Conservation (phyloP, 2,888 invertebrate genomes). For the Drosophila histrio region DNA sequence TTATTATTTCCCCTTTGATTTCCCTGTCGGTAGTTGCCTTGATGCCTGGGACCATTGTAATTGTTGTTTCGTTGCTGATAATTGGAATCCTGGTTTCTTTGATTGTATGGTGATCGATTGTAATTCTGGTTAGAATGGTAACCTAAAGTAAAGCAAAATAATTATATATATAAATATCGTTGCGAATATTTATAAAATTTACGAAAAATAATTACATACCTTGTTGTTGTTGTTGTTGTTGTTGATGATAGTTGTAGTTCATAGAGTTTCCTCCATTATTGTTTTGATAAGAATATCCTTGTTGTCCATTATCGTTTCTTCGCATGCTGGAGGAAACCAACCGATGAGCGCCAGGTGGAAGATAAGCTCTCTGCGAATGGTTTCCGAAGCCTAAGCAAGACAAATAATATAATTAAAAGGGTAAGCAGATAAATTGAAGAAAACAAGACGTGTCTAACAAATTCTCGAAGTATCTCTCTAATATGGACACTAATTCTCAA, state of each 20-base stretch:
- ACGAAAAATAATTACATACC: conserved; percentile 22
- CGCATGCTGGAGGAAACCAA: conserved; percentile 85
- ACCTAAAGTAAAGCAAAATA: conserved; percentile 8
- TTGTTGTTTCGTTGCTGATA: conserved; percentile 34
- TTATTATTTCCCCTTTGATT: conserved; percentile 32
- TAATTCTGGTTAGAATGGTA: conserved; percentile 35
- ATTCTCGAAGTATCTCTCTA: background rate
- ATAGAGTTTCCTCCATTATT: conserved; percentile 75
- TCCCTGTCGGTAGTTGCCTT: conserved; percentile 22
- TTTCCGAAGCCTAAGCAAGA: conserved; percentile 86
- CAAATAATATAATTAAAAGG: conserved; percentile 6
- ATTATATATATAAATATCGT: conserved; percentile 2
- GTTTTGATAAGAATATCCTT: conserved; percentile 83
- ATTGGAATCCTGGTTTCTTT: conserved; percentile 34
- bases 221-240: too few species aligned
- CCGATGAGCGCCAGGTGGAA: conserved; percentile 90
- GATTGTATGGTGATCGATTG: conserved; percentile 35
- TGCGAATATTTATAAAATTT: too few species aligned
- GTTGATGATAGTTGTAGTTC: conserved; percentile 43
- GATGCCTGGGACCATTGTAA: conserved; percentile 34
- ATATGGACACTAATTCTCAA: background rate
- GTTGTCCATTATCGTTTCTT: conserved; percentile 35
- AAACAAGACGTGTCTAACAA: background rate
- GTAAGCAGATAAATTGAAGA: too few species aligned
- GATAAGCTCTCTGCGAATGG: conserved; percentile 87